Conservation (phyloP, 2,797 vertebrate species). For the Columba guinea region DNA sequence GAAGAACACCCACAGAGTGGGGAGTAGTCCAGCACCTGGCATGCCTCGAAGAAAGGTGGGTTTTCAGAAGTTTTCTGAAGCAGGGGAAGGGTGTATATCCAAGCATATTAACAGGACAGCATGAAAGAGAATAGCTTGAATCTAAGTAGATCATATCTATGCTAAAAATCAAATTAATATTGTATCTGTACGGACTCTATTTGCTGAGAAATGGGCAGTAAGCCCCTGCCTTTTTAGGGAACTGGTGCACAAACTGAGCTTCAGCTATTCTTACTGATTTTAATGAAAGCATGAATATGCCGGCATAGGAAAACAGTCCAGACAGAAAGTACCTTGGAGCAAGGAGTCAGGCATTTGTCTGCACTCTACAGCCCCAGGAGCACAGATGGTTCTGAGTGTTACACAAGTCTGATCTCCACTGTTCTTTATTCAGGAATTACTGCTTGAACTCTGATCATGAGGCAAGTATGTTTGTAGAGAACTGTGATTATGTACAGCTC, state of each 20-base stretch:
- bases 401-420: constrained; percentile 54
- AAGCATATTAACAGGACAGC: constrained; percentile 45
- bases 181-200: not conserved
- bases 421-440: constrained; percentile 56
- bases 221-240: not conserved
- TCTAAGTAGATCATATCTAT: constrained; percentile 47
- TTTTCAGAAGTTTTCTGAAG: constrained; percentile 64
- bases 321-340: not conserved
- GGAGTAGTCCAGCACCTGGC: constrained; percentile 64
- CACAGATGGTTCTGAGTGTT: constrained; percentile 67
- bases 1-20: constrained; percentile 47
- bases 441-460: constrained; percentile 48
- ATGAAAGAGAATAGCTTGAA: constrained; percentile 54
- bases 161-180: constrained; percentile 52
- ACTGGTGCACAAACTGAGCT: not conserved
- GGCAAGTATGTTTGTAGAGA: constrained; percentile 46
- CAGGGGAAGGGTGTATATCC: constrained; percentile 24
- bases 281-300: not conserved
- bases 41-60: constrained; percentile 48
- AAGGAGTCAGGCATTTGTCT: constrained; percentile 6
- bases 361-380: not conserved
- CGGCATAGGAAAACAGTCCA: not conserved
- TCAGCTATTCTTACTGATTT: not conserved
- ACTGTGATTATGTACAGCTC: constrained; percentile 54
- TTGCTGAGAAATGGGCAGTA: constrained; percentile 3